Conservation (phyloP, 2,888 invertebrate species). For the Lasioglossum lativentre region DNA sequence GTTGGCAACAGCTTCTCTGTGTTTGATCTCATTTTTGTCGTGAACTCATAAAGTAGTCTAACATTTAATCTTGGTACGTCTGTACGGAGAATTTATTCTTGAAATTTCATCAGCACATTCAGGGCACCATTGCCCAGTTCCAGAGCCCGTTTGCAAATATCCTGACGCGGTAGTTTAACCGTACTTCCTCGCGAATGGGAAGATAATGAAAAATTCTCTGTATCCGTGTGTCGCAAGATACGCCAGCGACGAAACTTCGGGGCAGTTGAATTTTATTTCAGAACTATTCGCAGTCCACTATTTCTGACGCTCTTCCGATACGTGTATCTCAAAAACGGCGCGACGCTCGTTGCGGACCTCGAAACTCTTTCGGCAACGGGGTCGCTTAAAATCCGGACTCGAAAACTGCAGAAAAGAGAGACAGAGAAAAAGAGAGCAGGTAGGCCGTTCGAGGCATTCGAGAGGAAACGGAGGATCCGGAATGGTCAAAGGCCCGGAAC, state of each 20-base stretch:
- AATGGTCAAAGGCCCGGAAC: constrained; percentile 14
- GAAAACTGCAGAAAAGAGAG: not conserved
- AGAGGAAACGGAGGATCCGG: constrained; percentile 7
- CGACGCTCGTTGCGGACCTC: not conserved
- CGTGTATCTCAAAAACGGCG: not conserved
- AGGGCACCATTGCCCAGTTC: not conserved
- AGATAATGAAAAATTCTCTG: not conserved
- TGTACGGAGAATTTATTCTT: not conserved
- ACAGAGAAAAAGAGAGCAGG: not conserved
- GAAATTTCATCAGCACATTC: not conserved
- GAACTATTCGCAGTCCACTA: not conserved
- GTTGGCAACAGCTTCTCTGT: not conserved
- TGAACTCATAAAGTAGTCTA: not conserved
- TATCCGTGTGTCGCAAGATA: not conserved
- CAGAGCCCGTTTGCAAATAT: too few relatives aligned
- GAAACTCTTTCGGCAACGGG: not conserved
- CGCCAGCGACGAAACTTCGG: not conserved
- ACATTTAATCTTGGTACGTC: not conserved
- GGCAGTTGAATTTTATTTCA: not conserved
- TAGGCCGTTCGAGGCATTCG: not conserved
- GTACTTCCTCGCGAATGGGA: not conserved
- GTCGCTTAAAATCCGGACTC: not conserved
- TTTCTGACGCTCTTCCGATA: not conserved
- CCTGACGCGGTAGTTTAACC: too few relatives aligned
- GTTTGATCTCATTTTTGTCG: not conserved